Evolutionary conservation across 2,113 vertebrate genomes (phyloP).

Genomic region (Geococcyx californianus): DNA sequence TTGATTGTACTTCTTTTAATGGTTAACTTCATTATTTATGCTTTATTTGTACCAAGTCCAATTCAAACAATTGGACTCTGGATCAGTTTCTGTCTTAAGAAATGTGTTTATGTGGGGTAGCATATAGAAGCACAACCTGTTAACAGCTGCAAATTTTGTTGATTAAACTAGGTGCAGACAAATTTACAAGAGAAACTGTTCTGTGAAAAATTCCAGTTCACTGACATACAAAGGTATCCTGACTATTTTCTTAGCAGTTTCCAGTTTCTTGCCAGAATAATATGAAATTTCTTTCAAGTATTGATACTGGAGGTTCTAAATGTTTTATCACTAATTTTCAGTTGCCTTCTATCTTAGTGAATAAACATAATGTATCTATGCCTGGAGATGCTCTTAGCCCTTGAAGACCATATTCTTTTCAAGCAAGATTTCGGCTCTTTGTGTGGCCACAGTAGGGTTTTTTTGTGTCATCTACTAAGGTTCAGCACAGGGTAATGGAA

Average conservation of each 20-base stretch:
- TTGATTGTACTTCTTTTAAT: conserved; percentile 8
- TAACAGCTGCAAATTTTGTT: conserved; percentile 69
- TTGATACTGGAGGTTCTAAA: conserved; percentile 15
- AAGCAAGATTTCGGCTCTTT: not conserved
- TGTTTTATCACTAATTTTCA: conserved; percentile 40
- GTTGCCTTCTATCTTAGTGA: conserved; percentile 28
- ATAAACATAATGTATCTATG: not conserved
- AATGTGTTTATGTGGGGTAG: conserved; percentile 40
- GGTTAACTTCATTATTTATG: conserved; percentile 17
- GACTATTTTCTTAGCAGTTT: conserved; percentile 58
- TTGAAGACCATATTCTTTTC: not conserved
- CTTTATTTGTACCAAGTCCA: conserved; percentile 26
- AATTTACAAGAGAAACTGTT: conserved; percentile 64
- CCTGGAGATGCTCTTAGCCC: not conserved
- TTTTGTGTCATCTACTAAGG: not conserved
- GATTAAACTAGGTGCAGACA: conserved; percentile 66
- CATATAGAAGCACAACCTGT: conserved; percentile 43
- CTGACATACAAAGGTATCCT: conserved; percentile 44
- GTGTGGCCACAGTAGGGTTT: not conserved
- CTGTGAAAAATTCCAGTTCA: conserved; percentile 54
- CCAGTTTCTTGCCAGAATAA: conserved; percentile 57
- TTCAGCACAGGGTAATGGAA: not conserved
- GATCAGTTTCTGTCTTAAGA: conserved; percentile 49
- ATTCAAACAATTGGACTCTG: conserved; percentile 35
- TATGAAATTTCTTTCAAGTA: conserved; percentile 21